phyloP scores from a whole-genome alignment of 2,797 vertebrate genomes.

The Hydrophis major region DNA sequence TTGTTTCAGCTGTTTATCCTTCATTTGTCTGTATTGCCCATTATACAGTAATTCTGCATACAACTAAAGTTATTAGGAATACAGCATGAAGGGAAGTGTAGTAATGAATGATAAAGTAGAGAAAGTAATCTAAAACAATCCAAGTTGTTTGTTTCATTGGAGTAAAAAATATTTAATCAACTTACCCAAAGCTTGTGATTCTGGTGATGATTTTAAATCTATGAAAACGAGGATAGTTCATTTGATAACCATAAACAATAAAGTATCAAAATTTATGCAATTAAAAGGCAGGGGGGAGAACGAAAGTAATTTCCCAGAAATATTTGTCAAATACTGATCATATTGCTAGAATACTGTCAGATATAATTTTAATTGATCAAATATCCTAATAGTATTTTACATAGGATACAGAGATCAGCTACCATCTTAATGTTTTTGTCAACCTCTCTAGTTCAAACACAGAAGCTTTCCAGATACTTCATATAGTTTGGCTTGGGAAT shows the following conservation, averaged over 20 bases:
- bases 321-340: slow-evolving; percentile 24
- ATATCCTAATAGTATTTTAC: background rate
- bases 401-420: background rate
- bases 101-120: background rate
- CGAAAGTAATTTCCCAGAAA: slow-evolving; percentile 24
- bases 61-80: slow-evolving; percentile 20
- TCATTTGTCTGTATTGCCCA: slow-evolving; percentile 3
- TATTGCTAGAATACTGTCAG: background rate
- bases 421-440: background rate
- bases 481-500: background rate
- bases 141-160: background rate
- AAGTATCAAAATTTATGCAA: background rate
- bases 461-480: background rate
- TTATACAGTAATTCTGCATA: slow-evolving; percentile 4
- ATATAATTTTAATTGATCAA: background rate
- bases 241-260: slow-evolving; percentile 8
- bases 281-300: background rate
- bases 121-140: slow-evolving; percentile 32
- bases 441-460: background rate
- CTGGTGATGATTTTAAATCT: background rate
- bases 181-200: background rate
- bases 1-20: slow-evolving; percentile 9
- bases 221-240: background rate
- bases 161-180: background rate
- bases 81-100: slow-evolving; percentile 16